Base-by-base conservation (phyloP, 2,797 vertebrate species). In the Sternotherus odoratus region DNA sequence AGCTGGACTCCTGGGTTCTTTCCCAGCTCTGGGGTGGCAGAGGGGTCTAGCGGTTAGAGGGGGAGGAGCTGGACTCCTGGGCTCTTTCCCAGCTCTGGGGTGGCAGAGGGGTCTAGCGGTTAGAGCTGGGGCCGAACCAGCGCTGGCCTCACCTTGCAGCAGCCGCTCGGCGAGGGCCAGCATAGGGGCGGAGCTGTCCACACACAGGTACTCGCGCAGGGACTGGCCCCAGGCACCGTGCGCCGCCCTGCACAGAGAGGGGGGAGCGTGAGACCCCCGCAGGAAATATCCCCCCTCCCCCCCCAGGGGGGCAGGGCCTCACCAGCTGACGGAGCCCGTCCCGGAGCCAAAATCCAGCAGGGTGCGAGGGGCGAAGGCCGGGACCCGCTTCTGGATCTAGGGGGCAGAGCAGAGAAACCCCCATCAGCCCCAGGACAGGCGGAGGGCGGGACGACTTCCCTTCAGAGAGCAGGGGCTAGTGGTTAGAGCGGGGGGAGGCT, bases 311-410 rank as follows among this genome's bases (percentile, higher is more conserved):
- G 72, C 50, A 77, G 51, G 48, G 56, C 97, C 98, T 97, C 39
- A 99, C 99, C 99, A 99, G 79, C 93, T 97, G 17, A 98, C 98
- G 16, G 98, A 98, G 92, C 99, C 99, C 36, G 98, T 97, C 23
- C 99, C 99, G 0, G 99, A 99, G 75, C 99, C 99, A 85, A 99
- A 99, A 95, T 99, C 99, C 97, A 99, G 95, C 23, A 99, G 95
- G 21, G 99, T 98, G 66, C 96, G 96, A 23, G 99, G 99, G 24
- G 97, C 96, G 89, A 99, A 99, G 5, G 97, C 96, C 1, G 97
- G 95, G 87, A 98, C 97, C 86, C 97, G 97, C 96, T 98, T 98
- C 96, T 95, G 98, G 87, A 99, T 99, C 99, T 99, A 94, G 49
- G 79, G 79, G 26, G 75, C 80, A 46, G 83, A 63, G 17, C 3